These are phyloP conservation scores for Drosophila bocqueti DNA, from an alignment of 1,140 invertebrate species.

Conservation along the genomic window DNA sequence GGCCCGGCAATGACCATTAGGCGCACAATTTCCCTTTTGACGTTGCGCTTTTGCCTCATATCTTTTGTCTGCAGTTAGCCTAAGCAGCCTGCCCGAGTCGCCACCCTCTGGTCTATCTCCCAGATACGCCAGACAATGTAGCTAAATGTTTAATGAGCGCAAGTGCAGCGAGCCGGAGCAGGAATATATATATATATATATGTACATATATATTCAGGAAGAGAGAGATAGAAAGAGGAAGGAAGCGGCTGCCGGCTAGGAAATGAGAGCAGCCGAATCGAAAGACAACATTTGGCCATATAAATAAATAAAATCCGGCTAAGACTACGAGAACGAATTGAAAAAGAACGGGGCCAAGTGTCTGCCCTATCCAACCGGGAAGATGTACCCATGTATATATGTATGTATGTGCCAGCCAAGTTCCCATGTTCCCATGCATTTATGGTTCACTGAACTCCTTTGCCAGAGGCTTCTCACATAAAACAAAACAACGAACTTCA, in stretches of 20 bases:
- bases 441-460: slow-evolving; percentile 52
- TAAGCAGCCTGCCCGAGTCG: slow-evolving; percentile 23
- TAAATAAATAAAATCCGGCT: slow-evolving; percentile 68
- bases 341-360: slow-evolving; percentile 63
- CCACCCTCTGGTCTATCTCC: not conserved
- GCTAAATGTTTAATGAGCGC: slow-evolving; percentile 76
- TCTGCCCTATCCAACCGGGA: slow-evolving; percentile 30
- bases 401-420: not conserved
- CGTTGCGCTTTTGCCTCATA: slow-evolving; percentile 72
- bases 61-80: slow-evolving; percentile 56
- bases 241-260: slow-evolving; percentile 44
- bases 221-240: slow-evolving; percentile 2
- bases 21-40: slow-evolving; percentile 63
- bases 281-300: slow-evolving; percentile 75
- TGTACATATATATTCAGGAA: not conserved
- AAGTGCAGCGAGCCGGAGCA: slow-evolving; percentile 55
- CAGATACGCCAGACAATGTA: slow-evolving; percentile 68
- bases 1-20: slow-evolving; percentile 63
- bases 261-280: slow-evolving; percentile 57
- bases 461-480: slow-evolving; percentile 4
- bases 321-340: slow-evolving; percentile 65
- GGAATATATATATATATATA: slow-evolving; percentile 9
- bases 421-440: slow-evolving; percentile 19
- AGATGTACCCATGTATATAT: not conserved
- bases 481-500: not conserved